phyloP scores from a whole-genome alignment of 2,888 invertebrate species.

The Rhagophthalmus giganteus region DNA sequence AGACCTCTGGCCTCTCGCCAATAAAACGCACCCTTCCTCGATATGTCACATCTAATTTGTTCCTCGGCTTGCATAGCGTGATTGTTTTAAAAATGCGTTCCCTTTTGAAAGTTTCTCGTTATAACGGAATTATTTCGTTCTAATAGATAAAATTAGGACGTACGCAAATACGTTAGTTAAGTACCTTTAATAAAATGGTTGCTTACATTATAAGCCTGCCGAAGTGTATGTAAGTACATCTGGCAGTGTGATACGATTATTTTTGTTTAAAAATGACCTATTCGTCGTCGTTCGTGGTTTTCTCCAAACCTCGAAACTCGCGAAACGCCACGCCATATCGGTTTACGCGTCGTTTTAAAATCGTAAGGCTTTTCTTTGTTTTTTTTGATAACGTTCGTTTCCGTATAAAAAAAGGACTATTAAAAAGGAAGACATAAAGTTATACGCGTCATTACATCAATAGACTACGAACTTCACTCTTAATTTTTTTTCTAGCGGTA shows the following conservation, averaged over 20 bases:
- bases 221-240: conserved; percentile 37
- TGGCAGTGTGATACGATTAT: conserved; percentile 34
- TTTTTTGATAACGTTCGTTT: too few species aligned
- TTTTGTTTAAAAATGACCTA: too few species aligned
- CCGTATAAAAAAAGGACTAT: too few species aligned
- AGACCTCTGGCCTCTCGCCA: conserved; percentile 34
- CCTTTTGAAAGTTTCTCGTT: conserved; percentile 4
- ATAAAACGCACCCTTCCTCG: conserved; percentile 32
- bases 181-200: conserved; percentile 18
- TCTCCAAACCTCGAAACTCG: too few species aligned
- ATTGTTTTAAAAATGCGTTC: conserved; percentile 16
- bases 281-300: too few species aligned
- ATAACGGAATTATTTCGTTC: neutral
- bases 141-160: neutral
- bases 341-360: too few species aligned
- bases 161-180: too few species aligned
- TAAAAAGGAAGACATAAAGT: too few species aligned
- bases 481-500: conserved; percentile 21
- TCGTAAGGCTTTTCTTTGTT: too few species aligned
- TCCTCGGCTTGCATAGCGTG: conserved; percentile 18
- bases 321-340: too few species aligned
- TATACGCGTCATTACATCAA: too few species aligned
- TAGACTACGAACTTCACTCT: conserved; percentile 18
- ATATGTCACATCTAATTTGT: conserved; percentile 36
- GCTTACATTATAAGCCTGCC: conserved; percentile 37